Evolutionary conservation across 2,113 vertebrate genomes (phyloP).

Genomic region (Thinocorus orbignyianus): DNA sequence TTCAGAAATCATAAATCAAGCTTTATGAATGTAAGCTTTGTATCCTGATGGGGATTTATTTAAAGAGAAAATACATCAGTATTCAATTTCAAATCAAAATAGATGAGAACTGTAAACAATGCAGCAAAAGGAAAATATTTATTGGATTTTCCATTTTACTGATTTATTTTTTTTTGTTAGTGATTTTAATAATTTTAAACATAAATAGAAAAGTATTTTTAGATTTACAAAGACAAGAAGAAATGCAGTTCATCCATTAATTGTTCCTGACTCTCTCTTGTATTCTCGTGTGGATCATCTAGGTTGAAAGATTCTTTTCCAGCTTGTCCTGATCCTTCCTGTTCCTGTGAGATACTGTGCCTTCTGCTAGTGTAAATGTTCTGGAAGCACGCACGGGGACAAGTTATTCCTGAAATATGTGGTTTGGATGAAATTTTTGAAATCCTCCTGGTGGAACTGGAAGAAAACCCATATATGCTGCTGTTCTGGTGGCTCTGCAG

Average conservation of each 20-base stretch:
- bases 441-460: not conserved
- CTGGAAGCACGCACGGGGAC: too few relatives aligned
- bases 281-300: not conserved
- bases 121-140: not conserved
- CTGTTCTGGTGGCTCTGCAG: not conserved
- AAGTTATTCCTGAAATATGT: not conserved
- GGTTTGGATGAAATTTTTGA: not conserved
- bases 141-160: not conserved
- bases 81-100: not conserved
- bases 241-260: not conserved
- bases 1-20: not conserved
- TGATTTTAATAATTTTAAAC: not conserved
- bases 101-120: not conserved
- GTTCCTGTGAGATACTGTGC: not conserved
- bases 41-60: not conserved
- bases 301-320: not conserved
- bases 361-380: not conserved
- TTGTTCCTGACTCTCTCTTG: not conserved
- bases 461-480: not conserved
- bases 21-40: not conserved
- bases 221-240: not conserved
- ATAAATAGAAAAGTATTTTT: not conserved
- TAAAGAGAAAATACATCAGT: not conserved
- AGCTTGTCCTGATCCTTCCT: not conserved
- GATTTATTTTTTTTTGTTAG: not conserved